Conservation (phyloP, 2,888 invertebrate genomes). For the Creontiades dilutus region DNA sequence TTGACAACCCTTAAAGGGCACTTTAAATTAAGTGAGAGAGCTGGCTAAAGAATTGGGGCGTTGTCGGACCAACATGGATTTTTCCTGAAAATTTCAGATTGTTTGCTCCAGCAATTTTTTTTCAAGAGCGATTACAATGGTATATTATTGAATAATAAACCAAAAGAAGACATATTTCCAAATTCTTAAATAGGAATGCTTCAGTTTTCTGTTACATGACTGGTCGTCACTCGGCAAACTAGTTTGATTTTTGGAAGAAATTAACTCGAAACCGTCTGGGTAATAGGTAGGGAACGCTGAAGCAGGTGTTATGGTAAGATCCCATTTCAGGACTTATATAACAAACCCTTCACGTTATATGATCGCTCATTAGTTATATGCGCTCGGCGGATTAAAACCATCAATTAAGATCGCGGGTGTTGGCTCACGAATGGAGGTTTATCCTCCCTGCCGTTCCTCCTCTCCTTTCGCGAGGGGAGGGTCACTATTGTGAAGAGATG, state of each 20-base stretch:
- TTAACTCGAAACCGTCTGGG: not conserved
- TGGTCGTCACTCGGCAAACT: too few relatives aligned
- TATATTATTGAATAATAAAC: too few relatives aligned
- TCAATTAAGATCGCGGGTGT: constrained; percentile 22
- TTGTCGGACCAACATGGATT: too few relatives aligned
- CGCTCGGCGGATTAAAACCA: not conserved
- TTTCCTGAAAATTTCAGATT: too few relatives aligned
- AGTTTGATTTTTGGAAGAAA: not conserved
- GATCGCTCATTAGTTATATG: constrained; percentile 4
- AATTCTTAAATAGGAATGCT: too few relatives aligned
- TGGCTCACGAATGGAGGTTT: not conserved
- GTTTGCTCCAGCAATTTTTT: too few relatives aligned
- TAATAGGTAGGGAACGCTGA: not conserved
- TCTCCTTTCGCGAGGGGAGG: not conserved
- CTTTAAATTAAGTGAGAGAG: too few relatives aligned
- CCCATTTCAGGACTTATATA: constrained; percentile 13
- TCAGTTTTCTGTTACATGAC: too few relatives aligned
- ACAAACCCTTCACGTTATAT: not conserved
- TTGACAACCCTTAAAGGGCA: too few relatives aligned
- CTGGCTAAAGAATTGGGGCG: too few relatives aligned
- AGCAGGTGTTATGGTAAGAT: not conserved
- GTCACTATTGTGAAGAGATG: constrained; percentile 13
- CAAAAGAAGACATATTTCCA: too few relatives aligned
- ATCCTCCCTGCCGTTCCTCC: not conserved
- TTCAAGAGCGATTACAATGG: too few relatives aligned